Evolutionary conservation across 2,797 vertebrate genomes (phyloP).

Genomic region (Chiloscyllium punctatum): DNA sequence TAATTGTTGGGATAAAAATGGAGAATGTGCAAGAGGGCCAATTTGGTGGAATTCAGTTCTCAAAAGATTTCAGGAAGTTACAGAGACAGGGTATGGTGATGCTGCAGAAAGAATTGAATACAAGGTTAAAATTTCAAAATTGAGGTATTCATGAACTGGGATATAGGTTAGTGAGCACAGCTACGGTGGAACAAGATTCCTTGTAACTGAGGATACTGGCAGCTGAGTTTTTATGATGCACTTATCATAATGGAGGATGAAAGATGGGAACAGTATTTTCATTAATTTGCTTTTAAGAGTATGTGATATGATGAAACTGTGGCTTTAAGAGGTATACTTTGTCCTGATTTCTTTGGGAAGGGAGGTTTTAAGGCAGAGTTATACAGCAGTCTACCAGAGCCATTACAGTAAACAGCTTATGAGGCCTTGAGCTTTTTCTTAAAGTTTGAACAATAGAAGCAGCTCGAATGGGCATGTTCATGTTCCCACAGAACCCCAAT

Average conservation of each 20-base stretch:
- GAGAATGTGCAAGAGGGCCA: background rate
- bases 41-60: background rate
- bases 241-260: background rate
- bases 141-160: background rate
- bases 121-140: background rate
- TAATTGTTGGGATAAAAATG: background rate
- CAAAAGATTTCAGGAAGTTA: background rate
- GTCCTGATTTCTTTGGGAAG: no score
- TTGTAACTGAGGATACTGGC: background rate
- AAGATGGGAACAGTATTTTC: background rate
- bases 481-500: no score
- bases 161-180: background rate
- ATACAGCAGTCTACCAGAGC: no score
- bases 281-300: no score
- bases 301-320: no score
- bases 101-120: background rate
- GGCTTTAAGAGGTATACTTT: no score
- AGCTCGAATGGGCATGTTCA: no score
- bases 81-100: background rate
- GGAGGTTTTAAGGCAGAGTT: no score
- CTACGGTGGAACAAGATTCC: background rate
- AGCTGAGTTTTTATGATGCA: background rate
- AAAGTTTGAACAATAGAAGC: no score
- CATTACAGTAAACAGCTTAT: no score
- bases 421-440: no score